phyloP scores from a whole-genome alignment of 2,797 vertebrate species.

The Saxicola maurus region DNA sequence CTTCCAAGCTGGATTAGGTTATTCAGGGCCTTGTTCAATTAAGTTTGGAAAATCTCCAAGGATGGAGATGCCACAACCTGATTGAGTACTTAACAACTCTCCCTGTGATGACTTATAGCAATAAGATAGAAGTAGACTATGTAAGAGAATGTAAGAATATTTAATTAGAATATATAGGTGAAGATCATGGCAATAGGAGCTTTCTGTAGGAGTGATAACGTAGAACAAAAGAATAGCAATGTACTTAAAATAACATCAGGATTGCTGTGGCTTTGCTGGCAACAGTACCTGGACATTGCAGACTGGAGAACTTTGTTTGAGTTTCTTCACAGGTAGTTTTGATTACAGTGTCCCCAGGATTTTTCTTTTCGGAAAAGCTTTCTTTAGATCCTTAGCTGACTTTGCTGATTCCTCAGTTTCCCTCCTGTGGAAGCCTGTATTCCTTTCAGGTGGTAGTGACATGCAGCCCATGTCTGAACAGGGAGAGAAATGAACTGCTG shows the following conservation, averaged over 20 bases:
- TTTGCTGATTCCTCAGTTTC: not conserved
- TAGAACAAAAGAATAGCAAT: not conserved
- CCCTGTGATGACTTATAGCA: not conserved
- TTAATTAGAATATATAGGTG: slow-evolving; percentile 28
- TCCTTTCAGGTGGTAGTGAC: not conserved
- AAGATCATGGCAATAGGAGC: not conserved
- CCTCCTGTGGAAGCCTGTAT: not conserved
- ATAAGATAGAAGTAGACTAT: not conserved
- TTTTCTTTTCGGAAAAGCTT: not conserved
- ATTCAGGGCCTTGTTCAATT: slow-evolving; percentile 59
- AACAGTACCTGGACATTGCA: not conserved
- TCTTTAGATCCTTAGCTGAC: not conserved
- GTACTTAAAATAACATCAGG: not conserved
- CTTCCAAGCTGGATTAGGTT: slow-evolving; percentile 47
- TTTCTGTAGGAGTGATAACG: not conserved
- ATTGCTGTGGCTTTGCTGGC: not conserved
- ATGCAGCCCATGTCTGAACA: not conserved
- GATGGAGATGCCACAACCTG: slow-evolving; percentile 27
- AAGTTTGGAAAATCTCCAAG: slow-evolving; percentile 52
- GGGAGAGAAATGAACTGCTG: not conserved
- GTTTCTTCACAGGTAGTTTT: not conserved
- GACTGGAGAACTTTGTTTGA: not conserved
- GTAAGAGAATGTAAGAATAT: not conserved
- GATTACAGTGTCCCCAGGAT: not conserved
- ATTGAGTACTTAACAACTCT: not conserved